These are phyloP conservation scores for Coboldia fuscipes DNA, from an alignment of 1,140 invertebrate species.

Conservation along the genomic window DNA sequence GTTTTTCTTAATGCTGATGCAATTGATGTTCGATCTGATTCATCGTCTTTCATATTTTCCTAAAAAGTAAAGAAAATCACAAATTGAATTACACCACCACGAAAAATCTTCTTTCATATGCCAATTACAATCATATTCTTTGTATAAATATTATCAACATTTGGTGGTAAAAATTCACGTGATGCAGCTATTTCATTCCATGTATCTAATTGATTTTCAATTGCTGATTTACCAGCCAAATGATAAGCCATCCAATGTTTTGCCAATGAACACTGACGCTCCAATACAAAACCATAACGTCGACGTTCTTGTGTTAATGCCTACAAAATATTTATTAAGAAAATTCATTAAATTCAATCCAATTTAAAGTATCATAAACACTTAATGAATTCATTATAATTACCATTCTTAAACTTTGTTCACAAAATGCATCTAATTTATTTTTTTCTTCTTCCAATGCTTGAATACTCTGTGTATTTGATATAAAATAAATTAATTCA, in stretches of 20 bases:
- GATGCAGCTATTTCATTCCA: constrained; percentile 75
- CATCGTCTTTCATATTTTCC: constrained; percentile 26
- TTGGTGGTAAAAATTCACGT: constrained; percentile 59
- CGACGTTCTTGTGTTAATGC: constrained; percentile 84
- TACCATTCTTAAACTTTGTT: constrained; percentile 78
- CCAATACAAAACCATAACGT: constrained; percentile 80
- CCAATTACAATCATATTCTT: constrained; percentile 40
- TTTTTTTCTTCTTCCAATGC: constrained; percentile 75
- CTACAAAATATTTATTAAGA: constrained; percentile 23
- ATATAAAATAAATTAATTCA: not conserved
- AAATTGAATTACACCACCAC: no score
- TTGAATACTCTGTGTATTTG: constrained; percentile 59
- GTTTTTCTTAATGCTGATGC: constrained; percentile 62
- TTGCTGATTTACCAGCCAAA: constrained; percentile 46
- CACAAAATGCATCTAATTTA: constrained; percentile 72
- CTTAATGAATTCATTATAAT: constrained; percentile 20
- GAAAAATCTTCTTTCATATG: not conserved
- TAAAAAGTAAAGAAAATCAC: constrained; percentile 4
- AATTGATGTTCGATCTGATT: constrained; percentile 34
- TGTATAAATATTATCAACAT: constrained; percentile 58
- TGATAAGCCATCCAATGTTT: constrained; percentile 81
- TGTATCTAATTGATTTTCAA: constrained; percentile 62
- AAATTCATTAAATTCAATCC: not conserved
- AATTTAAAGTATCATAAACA: not conserved
- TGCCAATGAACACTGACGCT: constrained; percentile 75